Evolutionary conservation across 2,113 vertebrate species (phyloP).

Genomic region (Sander vitreus): DNA sequence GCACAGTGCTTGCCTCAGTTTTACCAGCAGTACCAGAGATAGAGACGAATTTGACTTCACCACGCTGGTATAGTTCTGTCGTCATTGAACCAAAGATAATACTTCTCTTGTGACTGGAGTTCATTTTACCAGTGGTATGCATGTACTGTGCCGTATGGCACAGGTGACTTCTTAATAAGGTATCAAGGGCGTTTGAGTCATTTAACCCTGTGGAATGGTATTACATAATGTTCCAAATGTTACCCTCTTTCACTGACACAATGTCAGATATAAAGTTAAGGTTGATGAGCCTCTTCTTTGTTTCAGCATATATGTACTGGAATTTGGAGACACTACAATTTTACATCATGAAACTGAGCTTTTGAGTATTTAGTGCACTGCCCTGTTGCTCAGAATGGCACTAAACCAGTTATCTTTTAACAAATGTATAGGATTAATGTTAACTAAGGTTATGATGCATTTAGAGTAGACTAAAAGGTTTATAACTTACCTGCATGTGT

Average conservation of each 20-base stretch:
- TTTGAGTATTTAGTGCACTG: conserved; percentile 5
- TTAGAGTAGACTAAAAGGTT: conserved; percentile 18
- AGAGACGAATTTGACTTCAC: conserved; percentile 29
- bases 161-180: conserved; percentile 21
- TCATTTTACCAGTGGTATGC: conserved; percentile 25
- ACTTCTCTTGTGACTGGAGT: conserved; percentile 22
- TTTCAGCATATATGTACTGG: conserved; percentile 1
- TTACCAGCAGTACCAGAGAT: conserved; percentile 11
- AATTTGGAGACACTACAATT: background rate
- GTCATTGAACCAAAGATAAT: conserved; percentile 43
- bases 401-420: background rate
- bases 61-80: conserved; percentile 17
- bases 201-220: background rate
- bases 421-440: background rate
- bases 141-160: background rate
- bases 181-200: conserved; percentile 36
- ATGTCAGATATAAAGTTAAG: background rate
- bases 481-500: background rate
- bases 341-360: background rate
- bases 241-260: conserved; percentile 13
- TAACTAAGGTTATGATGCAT: background rate
- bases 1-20: background rate
- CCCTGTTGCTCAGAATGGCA: background rate
- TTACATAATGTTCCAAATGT: conserved; percentile 31
- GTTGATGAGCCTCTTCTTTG: background rate